Percentiles rank a stretch among this genome's conserved stretches.
phyloP scores from a whole-genome alignment of 2,888 invertebrate species.

The Euplexia lucipara region DNA sequence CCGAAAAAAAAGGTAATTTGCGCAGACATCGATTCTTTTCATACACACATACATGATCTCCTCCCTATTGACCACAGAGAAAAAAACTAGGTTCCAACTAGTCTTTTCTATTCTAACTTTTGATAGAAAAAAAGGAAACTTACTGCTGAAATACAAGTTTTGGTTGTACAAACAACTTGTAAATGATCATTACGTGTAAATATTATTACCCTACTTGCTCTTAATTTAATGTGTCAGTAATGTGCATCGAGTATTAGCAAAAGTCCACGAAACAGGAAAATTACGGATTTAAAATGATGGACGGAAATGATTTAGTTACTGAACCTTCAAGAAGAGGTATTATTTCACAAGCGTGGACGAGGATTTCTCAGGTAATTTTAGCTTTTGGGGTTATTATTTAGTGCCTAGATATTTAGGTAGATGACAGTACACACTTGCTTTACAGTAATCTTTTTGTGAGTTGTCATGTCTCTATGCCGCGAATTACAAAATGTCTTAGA shows the following conservation, averaged over 20 bases:
- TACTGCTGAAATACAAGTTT: conserved; percentile 49
- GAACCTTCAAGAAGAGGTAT: conserved; percentile 91
- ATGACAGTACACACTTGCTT: conserved; percentile 37
- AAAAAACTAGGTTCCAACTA: conserved; percentile 62
- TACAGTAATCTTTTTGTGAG: conserved; percentile 32
- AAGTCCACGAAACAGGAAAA: conserved; percentile 63
- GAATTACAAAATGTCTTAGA: conserved; percentile 31
- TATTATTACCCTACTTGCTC: conserved; percentile 38
- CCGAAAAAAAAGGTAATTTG: neutral
- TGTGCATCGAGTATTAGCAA: conserved; percentile 67
- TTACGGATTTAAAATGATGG: conserved; percentile 89
- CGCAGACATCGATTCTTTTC: conserved; percentile 13
- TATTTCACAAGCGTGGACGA: conserved; percentile 92
- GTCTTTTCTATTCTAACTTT: conserved; percentile 51
- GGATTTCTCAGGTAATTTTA: conserved; percentile 92
- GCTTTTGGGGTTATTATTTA: conserved; percentile 45
- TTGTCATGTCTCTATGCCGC: conserved; percentile 51
- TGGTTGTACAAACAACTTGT: conserved; percentile 58
- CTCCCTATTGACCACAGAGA: conserved; percentile 50
- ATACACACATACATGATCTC: conserved; percentile 3
- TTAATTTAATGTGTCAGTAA: conserved; percentile 62
- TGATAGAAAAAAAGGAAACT: conserved; percentile 44
- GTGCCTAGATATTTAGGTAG: conserved; percentile 14
- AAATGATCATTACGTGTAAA: conserved; percentile 60
- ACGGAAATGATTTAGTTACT: conserved; percentile 93